A percentile compares a stretch with the other conserved stretches of the same genome.
Conservation (phyloP, 2,888 invertebrate species). For the Acleris holmiana region DNA sequence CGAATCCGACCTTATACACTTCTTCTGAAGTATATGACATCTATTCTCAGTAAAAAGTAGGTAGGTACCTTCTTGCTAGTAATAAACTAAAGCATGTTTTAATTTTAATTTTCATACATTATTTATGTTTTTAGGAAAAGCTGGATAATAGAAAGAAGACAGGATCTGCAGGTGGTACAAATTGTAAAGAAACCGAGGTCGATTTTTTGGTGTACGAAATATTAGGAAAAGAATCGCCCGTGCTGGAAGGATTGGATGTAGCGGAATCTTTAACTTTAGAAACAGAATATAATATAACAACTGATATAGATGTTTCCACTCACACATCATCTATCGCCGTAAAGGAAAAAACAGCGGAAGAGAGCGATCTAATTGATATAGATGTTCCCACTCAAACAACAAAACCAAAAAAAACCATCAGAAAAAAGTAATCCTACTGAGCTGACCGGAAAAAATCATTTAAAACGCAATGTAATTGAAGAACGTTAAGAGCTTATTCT, state of each 20-base stretch:
- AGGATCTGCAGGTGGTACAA: too few species aligned
- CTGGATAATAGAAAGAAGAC: too few species aligned
- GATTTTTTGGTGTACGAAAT: too few species aligned
- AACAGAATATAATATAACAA: slow-evolving; percentile 6
- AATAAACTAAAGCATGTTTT: too few species aligned
- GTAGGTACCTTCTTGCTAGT: slow-evolving; percentile 1
- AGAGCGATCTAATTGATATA: slow-evolving; percentile 8
- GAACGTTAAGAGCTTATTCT: slow-evolving; percentile 1
- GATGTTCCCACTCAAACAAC: neutral
- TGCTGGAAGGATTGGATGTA: too few species aligned
- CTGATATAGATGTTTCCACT: slow-evolving; percentile 8
- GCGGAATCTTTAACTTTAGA: slow-evolving; percentile 1
- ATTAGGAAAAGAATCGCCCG: too few species aligned
- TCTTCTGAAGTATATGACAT: slow-evolving; percentile 8
- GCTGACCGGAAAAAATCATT: slow-evolving; percentile 7
- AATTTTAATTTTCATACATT: too few species aligned
- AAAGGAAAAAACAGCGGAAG: slow-evolving; percentile 7
- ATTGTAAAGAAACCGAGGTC: too few species aligned
- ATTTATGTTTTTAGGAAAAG: too few species aligned
- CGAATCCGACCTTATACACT: slow-evolving; percentile 1
- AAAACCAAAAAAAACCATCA: neutral
- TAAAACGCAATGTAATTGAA: slow-evolving; percentile 1
- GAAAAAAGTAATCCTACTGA: slow-evolving; percentile 8
- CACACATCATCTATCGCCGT: slow-evolving; percentile 5
- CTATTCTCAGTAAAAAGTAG: slow-evolving; percentile 7